phyloP scores from a whole-genome alignment of 2,113 vertebrate genomes.

The Psilopsiagon aymara region DNA sequence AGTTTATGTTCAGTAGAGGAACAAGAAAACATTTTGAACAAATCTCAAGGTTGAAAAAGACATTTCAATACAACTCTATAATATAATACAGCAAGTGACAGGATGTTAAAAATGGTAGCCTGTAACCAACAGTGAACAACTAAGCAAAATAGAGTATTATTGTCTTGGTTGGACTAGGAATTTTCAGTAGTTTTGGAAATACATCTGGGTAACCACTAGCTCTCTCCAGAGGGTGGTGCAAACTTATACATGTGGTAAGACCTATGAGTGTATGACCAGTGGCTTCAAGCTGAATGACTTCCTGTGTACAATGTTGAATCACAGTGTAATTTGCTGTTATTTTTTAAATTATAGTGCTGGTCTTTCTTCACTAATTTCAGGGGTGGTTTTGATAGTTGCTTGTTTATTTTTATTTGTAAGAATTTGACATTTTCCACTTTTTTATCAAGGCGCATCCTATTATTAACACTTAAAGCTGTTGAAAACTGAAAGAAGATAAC shows the following conservation, averaged over 20 bases:
- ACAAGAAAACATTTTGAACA: neutral
- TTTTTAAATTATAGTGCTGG: neutral
- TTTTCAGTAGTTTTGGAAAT: neutral
- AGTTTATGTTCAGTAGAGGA: neutral
- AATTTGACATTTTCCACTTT: neutral
- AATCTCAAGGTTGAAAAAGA: neutral
- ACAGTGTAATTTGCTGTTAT: neutral
- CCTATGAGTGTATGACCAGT: fast-evolving
- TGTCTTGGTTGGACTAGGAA: neutral
- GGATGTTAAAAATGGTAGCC: neutral
- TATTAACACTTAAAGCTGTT: neutral
- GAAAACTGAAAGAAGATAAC: neutral
- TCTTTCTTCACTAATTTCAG: neutral
- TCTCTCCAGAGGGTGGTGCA: neutral
- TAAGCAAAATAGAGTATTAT: neutral
- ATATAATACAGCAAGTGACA: neutral
- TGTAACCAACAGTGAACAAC: neutral
- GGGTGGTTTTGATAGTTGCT: neutral
- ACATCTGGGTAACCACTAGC: neutral
- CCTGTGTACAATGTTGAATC: neutral
- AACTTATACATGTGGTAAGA: neutral
- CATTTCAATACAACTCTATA: neutral
- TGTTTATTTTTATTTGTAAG: neutral
- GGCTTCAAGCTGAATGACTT: neutral
- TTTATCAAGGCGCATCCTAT: neutral